Percentiles rank a stretch among this genome's conserved stretches.
Evolutionary conservation across 1,140 invertebrate species (phyloP).

Genomic region (Scaptomyza pallida): DNA sequence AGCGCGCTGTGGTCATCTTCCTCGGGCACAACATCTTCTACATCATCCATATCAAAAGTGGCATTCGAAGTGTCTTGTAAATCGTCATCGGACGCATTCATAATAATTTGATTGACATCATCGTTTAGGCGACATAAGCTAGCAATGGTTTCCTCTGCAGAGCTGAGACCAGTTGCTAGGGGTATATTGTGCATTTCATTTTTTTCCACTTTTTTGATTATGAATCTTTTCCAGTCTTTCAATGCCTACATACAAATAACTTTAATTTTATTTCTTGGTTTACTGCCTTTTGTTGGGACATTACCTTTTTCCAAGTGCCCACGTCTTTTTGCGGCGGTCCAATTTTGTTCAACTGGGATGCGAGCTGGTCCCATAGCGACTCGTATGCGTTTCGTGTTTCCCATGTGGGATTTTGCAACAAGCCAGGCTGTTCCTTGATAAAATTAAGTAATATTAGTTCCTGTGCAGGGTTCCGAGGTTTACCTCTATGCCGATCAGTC

Average conservation of each 20-base stretch:
- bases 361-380: constrained; percentile 59
- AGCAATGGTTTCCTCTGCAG: constrained; percentile 68
- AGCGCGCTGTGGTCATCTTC: constrained; percentile 56
- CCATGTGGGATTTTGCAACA: constrained; percentile 67
- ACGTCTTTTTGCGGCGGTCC: constrained; percentile 66
- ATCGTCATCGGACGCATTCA: constrained; percentile 66
- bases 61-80: constrained; percentile 57
- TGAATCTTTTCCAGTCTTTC: constrained; percentile 74
- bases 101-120: constrained; percentile 63
- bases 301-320: constrained; percentile 65
- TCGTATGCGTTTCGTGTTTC: constrained; percentile 53
- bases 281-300: too few species aligned
- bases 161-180: constrained; percentile 56
- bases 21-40: constrained; percentile 67
- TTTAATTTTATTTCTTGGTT: neutral
- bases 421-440: constrained; percentile 57
- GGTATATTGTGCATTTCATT: constrained; percentile 68
- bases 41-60: constrained; percentile 61
- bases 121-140: constrained; percentile 64
- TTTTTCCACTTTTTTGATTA: constrained; percentile 69
- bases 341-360: constrained; percentile 49
- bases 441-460: constrained; percentile 63
- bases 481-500: constrained; percentile 55
- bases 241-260: constrained; percentile 39
- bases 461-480: constrained; percentile 59